Base-by-base conservation (phyloP, 2,888 invertebrate species). In the Chymomyza amoena region DNA sequence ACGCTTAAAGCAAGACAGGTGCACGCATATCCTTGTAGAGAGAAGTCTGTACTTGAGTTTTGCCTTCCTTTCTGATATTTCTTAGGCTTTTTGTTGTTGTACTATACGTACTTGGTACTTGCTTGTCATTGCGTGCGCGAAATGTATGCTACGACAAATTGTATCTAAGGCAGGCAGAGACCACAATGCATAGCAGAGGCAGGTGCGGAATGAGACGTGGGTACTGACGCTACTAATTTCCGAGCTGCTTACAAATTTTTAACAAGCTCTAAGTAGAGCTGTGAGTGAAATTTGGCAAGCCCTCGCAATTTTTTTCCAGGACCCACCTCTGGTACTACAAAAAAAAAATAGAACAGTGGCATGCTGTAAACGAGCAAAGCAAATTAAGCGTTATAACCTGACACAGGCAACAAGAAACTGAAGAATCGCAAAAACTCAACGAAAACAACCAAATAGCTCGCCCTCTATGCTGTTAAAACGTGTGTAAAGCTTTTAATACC, bases 381-480 rank as follows among this genome's bases (percentile, higher is more conserved):
- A 61, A 61, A 66, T 66, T 66, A 66, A 66, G 32, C 66, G 50
- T 65, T 65, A 59, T 59, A 65, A 65, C 28, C 25, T 18, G 18
- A 57, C 57, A 57, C 9, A 20, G 25, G 25, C 57, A 57, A 25
- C 57, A 25, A 54, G 54, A 54, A 4, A 18, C 10, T 18, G n/a
- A 15, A 51, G 51, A 51, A 15, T 51, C 32, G 45, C 61, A 28
- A 16, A 25, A 28, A 64, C 25, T 25, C 39, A 45, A 45, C 13
- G 7, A 45, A 13, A 5, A 13, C 32, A 32, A 32, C 32, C 6
- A 32, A 32, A 32, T 9, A 32, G 32, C 32, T 32, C 32, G 7
- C 32, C 32, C 32, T 32, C 32, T 32, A 2, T 32, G 7, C 0
- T 5, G 32, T 6, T 32, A 32, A 32, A 32, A 7, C 32, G 32